Conservation (phyloP, 1,140 invertebrate species). For the Drosophila willistoni region DNA sequence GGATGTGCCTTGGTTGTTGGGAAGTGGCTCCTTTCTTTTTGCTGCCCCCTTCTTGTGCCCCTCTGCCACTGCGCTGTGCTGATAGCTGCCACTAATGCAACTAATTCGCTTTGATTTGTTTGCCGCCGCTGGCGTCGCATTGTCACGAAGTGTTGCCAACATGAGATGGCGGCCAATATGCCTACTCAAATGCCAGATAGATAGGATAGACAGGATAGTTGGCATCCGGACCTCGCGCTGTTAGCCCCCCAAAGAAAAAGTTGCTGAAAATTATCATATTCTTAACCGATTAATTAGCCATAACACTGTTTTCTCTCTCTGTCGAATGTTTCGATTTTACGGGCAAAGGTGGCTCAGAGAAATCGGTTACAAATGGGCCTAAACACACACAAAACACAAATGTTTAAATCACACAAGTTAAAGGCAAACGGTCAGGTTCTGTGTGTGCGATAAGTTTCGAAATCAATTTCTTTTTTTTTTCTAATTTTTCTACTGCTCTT, state of each 20-base stretch:
- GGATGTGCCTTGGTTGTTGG: background rate
- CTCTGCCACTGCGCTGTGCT: conserved; percentile 24
- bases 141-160: conserved; percentile 54
- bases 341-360: conserved; percentile 15
- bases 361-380: conserved; percentile 28
- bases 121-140: conserved; percentile 50
- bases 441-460: conserved; percentile 3
- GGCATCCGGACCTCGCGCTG: conserved; percentile 11
- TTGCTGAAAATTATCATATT: background rate
- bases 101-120: conserved; percentile 67
- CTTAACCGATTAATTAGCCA: background rate
- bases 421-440: background rate
- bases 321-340: background rate
- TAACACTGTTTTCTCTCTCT: background rate
- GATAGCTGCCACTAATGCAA: conserved; percentile 66
- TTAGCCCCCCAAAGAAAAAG: background rate
- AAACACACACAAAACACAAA: conserved; percentile 24
- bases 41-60: background rate
- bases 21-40: background rate
- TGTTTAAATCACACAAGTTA: background rate
- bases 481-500: background rate
- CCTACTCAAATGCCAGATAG: conserved; percentile 9
- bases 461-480: background rate
- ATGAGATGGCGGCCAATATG: conserved; percentile 20
- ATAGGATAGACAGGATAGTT: conserved; percentile 15